These are phyloP conservation scores for Galleria mellonella DNA, from an alignment of 1,140 invertebrate genomes.

Conservation along the genomic window DNA sequence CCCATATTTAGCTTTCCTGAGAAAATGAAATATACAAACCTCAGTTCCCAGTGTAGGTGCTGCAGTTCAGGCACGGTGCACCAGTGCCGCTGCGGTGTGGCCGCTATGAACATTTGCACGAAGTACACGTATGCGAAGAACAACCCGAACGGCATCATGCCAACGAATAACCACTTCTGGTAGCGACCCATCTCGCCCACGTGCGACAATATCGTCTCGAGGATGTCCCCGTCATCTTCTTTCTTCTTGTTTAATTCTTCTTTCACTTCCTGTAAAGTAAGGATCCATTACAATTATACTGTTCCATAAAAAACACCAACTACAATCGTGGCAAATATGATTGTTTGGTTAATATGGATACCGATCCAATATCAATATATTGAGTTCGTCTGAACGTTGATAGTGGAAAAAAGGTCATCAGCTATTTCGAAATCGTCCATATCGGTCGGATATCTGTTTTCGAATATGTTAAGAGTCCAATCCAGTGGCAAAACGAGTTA, in stretches of 20 bases:
- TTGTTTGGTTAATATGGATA: too few relatives aligned
- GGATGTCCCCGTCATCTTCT: conserved; percentile 54
- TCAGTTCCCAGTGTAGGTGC: conserved; percentile 42
- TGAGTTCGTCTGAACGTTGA: too few relatives aligned
- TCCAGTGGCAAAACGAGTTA: too few relatives aligned
- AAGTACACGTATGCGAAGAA: conserved; percentile 81
- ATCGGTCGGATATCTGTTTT: too few relatives aligned
- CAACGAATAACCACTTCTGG: conserved; percentile 78
- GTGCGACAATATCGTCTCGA: conserved; percentile 77
- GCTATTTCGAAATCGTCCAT: too few relatives aligned
- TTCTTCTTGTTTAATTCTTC: conserved; percentile 40
- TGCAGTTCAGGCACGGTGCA: conserved; percentile 75
- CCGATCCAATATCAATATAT: too few relatives aligned
- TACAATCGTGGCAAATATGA: too few relatives aligned
- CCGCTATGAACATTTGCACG: conserved; percentile 81
- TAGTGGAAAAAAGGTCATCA: too few relatives aligned
- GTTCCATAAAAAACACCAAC: too few relatives aligned
- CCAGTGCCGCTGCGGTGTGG: conserved; percentile 76
- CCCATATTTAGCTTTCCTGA: too few relatives aligned
- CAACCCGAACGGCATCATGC: conserved; percentile 66
- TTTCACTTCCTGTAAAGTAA: conserved; percentile 29
- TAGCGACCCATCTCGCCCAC: conserved; percentile 80
- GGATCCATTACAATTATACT: too few relatives aligned
- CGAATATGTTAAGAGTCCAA: too few relatives aligned
- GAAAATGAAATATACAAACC: conserved; percentile 14